Percentiles rank a stretch among this genome's conserved stretches.
phyloP scores from a whole-genome alignment of 2,888 invertebrate genomes.

The Cordilura impudica region DNA sequence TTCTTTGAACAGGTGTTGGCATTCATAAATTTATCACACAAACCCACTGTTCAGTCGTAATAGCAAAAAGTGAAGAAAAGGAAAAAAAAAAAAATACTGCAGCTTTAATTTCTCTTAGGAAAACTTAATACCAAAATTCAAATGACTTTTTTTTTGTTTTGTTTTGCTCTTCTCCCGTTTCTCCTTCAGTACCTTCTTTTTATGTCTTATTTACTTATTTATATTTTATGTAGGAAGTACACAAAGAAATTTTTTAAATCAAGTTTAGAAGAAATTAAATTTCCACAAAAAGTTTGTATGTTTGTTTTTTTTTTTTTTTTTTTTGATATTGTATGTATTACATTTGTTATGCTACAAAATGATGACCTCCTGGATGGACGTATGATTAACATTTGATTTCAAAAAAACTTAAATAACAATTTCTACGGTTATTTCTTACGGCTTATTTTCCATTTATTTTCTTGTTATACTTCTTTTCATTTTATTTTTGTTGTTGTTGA shows the following conservation, averaged over 20 bases:
- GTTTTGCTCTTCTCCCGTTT: background rate
- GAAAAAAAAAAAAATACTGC: conserved; percentile 13
- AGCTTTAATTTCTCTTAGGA: conserved; percentile 46
- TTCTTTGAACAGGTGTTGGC: background rate
- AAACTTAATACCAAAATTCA: conserved; percentile 21
- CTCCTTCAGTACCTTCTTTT: background rate
- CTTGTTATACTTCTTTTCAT: too few relatives aligned
- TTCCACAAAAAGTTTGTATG: background rate
- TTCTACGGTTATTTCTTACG: conserved; percentile 42
- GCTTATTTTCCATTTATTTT: conserved; percentile 12
- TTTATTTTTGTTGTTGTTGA: conserved; percentile 2
- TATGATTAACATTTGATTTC: conserved; percentile 60
- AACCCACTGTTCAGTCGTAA: background rate
- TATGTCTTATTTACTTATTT: background rate
- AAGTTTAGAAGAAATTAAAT: conserved; percentile 51
- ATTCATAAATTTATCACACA: conserved; percentile 21
- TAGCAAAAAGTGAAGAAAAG: background rate
- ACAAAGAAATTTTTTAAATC: conserved; percentile 35
- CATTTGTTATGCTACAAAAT: conserved; percentile 18
- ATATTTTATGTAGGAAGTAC: background rate
- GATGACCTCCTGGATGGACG: conserved; percentile 51
- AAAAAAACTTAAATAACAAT: conserved; percentile 45
- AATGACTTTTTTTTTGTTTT: conserved; percentile 9
- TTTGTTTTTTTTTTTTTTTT: background rate
- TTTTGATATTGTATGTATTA: conserved; percentile 11